Evolutionary conservation across 53 echinoderm and acorn worm species (phyloP), one percentile per base, ranked within the genome.

Genomic region (Astropecten irregularis): DNA sequence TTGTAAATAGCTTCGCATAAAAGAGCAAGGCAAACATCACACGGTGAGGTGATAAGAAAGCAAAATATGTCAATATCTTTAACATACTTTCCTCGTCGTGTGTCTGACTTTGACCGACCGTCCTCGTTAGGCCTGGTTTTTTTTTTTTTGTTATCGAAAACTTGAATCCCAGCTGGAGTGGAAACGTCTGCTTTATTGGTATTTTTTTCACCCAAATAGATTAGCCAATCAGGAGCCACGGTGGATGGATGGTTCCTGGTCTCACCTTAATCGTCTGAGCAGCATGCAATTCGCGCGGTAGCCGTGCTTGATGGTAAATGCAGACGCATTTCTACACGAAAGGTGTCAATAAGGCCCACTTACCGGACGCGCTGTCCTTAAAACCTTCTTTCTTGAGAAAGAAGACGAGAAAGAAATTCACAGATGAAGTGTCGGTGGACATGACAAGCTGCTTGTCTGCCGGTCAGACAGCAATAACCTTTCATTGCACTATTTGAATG

Each of bases 211-310:
- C 27, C 48, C 25, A 79, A 79, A 32, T 48, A 32, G 79, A 79
- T 79, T 62, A 79, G 62, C 79, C 60, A 79, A 60, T 79, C 79
- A 61, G 55, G 47, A 62, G 47, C 22, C 22, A 46, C 22, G 48
- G 62, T 30, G 79, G 40, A 56, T 61, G 46, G 10, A 14, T 47
- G 32, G n/a, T n/a, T n/a, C n/a, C n/a, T n/a, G n/a, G n/a, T n/a
- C 20, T 61, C 49, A 39, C 4, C 79, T 13, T 79, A 79, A 79
- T 62, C 56, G 22, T 32, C 10, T 11, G 13, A 37, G n/a, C 37
- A 54, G 35, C n/a, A n/a, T n/a, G n/a, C n/a, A n/a, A n/a, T 49
- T 32, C 30, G 3, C 36, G 71, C 38, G 48, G 16, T 37, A n/a
- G n/a, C 60, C 13, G 7, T 53, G 2, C 27, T 21, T 79, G 60